These are phyloP conservation scores for Eupithecia abbreviata DNA, from an alignment of 2,888 invertebrate species.

Conservation along the genomic window DNA sequence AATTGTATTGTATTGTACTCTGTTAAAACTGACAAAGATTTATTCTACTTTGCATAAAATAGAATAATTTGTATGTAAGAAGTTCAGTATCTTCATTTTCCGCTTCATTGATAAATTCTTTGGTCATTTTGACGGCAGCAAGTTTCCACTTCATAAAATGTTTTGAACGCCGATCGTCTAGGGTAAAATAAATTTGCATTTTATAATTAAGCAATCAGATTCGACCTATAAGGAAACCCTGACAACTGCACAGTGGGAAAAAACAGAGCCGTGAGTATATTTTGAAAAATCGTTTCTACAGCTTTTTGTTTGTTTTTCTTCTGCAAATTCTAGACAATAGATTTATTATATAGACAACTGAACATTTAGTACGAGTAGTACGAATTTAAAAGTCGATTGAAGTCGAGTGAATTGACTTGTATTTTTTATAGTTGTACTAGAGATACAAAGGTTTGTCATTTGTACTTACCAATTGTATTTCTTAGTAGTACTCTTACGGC, in stretches of 20 bases:
- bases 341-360: background rate
- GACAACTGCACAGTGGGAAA: constrained; percentile 29
- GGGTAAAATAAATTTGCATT: constrained; percentile 74
- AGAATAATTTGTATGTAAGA: background rate
- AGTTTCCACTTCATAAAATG: constrained; percentile 77
- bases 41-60: background rate
- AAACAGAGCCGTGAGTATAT: constrained; percentile 6
- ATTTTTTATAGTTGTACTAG: no score
- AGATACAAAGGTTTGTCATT: no score
- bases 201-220: constrained; percentile 82
- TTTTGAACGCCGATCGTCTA: constrained; percentile 70
- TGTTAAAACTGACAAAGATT: background rate
- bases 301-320: background rate
- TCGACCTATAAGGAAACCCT: constrained; percentile 43
- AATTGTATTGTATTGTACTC: no score
- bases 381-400: no score
- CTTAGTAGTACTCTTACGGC: no score
- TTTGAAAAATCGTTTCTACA: background rate
- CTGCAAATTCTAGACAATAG: background rate
- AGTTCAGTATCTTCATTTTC: constrained; percentile 29
- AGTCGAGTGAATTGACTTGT: no score
- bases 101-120: constrained; percentile 46
- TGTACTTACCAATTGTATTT: no score
- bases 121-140: constrained; percentile 47
- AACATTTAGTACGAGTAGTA: no score